Conservation (phyloP, 2,888 invertebrate genomes). For the Dendrolimus pini region DNA sequence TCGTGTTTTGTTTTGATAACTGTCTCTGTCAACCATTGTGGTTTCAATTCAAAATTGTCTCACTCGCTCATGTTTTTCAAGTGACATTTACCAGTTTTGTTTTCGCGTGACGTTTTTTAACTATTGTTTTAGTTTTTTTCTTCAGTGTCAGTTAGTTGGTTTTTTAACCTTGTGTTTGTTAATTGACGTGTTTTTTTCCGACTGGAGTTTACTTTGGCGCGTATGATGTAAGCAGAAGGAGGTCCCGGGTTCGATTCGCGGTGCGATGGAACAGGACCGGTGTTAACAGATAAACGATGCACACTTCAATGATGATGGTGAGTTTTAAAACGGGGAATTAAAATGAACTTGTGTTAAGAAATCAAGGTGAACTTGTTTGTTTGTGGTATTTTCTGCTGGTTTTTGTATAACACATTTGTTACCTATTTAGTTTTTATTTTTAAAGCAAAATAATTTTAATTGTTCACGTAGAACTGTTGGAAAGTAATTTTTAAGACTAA, state of each 20-base stretch:
- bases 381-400: too few relatives aligned
- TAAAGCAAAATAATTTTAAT: too few relatives aligned
- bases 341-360: background rate
- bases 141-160: conserved; percentile 43
- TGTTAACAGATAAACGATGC: conserved; percentile 44
- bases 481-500: too few relatives aligned
- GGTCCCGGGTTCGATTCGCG: conserved; percentile 57
- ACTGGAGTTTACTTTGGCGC: conserved; percentile 60
- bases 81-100: conserved; percentile 7
- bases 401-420: too few relatives aligned
- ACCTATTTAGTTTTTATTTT: too few relatives aligned
- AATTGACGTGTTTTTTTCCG: conserved; percentile 58
- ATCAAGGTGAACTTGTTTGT: background rate
- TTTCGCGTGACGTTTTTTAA: conserved; percentile 10
- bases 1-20: conserved; percentile 52
- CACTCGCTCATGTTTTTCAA: conserved; percentile 1
- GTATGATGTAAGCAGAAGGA: conserved; percentile 60
- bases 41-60: conserved; percentile 10
- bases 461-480: too few relatives aligned
- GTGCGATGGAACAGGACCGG: conserved; percentile 37
- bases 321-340: conserved; percentile 20
- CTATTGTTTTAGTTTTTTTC: conserved; percentile 26
- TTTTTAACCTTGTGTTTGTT: conserved; percentile 63
- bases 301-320: conserved; percentile 72
- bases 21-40: conserved; percentile 19